phyloP scores from a whole-genome alignment of 2,797 vertebrate genomes.

The Knipowitschia caucasica region DNA sequence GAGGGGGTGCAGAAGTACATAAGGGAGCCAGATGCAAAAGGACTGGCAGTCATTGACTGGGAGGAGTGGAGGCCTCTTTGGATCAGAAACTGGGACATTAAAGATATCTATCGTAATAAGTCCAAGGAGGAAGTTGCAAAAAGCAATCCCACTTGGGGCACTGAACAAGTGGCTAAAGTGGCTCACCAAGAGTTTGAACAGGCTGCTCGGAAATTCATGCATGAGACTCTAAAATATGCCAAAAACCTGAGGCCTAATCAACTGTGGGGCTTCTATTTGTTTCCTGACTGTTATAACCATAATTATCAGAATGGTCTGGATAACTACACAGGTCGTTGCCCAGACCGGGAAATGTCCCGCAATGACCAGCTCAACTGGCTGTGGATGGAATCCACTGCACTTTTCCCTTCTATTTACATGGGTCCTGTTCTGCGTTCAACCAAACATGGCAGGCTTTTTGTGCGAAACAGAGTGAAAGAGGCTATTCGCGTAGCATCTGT shows the following conservation, averaged over 20 bases:
- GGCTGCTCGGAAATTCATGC: constrained; percentile 85
- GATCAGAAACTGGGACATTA: constrained; percentile 93
- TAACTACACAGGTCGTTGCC: constrained; percentile 91
- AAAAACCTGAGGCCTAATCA: constrained; percentile 85
- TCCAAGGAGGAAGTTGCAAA: constrained; percentile 75
- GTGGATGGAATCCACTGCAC: constrained; percentile 90
- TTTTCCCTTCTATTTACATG: constrained; percentile 94
- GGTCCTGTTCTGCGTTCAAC: constrained; percentile 74
- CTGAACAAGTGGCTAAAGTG: constrained; percentile 77
- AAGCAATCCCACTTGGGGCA: constrained; percentile 74
- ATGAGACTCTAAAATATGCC: constrained; percentile 81
- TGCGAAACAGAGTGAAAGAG: constrained; percentile 89
- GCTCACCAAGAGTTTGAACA: constrained; percentile 89
- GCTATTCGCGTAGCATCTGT: constrained; percentile 87
- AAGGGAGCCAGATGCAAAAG: constrained; percentile 73
- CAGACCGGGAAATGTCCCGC: constrained; percentile 79
- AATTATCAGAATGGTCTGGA: constrained; percentile 83
- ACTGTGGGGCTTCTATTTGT: constrained; percentile 96
- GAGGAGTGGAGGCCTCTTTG: constrained; percentile 97
- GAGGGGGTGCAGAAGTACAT: constrained; percentile 82
- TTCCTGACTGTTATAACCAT: constrained; percentile 98
- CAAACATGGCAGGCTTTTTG: constrained; percentile 83
- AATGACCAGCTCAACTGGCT: constrained; percentile 91
- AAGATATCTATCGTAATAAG: constrained; percentile 85
- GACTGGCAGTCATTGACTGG: constrained; percentile 95